Percentiles rank a stretch among this genome's conserved stretches.
phyloP scores from a whole-genome alignment of 2,113 vertebrate genomes.

The Pipa parva region DNA sequence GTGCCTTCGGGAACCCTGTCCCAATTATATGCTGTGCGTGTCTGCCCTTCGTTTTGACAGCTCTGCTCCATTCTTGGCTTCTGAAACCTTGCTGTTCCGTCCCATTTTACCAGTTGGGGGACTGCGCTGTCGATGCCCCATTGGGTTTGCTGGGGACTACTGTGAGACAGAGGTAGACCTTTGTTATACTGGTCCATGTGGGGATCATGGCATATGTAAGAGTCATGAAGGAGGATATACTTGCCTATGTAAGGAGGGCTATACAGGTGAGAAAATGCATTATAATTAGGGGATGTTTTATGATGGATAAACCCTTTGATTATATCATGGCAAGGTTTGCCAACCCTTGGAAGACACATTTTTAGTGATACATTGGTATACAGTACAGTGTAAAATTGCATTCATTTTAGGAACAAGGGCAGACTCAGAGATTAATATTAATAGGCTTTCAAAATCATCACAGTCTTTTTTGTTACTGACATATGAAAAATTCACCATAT shows the following conservation, averaged over 20 bases:
- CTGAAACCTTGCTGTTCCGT: conserved; percentile 88
- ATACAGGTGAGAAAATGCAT: conserved; percentile 88
- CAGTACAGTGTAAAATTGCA: too few relatives aligned
- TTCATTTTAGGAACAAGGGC: too few relatives aligned
- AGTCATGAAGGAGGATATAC: conserved; percentile 88
- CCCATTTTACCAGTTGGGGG: conserved; percentile 91
- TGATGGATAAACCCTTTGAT: too few relatives aligned
- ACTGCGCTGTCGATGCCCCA: conserved; percentile 85
- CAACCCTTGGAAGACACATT: too few relatives aligned
- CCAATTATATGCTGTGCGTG: conserved; percentile 98
- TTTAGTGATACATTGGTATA: too few relatives aligned
- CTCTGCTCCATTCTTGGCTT: conserved; percentile 87
- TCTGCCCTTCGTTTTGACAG: conserved; percentile 92
- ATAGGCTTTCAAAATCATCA: too few relatives aligned
- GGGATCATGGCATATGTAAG: conserved; percentile 74
- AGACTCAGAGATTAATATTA: too few relatives aligned
- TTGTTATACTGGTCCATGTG: conserved; percentile 91
- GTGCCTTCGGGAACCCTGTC: conserved; percentile 89
- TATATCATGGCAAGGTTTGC: too few relatives aligned
- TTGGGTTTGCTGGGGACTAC: conserved; percentile 90
- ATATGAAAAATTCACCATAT: too few relatives aligned
- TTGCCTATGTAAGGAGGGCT: conserved; percentile 83
- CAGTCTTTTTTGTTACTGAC: too few relatives aligned
- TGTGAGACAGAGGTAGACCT: conserved; percentile 95
- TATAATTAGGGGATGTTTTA: too few relatives aligned